Conservation (phyloP, 1,140 invertebrate genomes). For the Melanaphis sacchari region DNA sequence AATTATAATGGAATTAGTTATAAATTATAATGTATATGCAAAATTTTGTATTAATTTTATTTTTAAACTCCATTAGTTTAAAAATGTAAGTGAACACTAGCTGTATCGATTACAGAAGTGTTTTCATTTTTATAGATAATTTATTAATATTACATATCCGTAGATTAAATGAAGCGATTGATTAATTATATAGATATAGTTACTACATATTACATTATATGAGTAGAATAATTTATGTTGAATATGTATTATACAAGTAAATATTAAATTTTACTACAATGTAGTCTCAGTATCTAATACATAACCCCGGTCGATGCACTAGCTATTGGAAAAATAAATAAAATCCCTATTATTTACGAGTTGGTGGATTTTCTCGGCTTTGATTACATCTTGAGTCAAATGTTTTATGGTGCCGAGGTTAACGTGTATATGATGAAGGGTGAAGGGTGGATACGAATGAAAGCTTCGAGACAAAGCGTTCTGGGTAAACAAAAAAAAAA, state of each 20-base stretch:
- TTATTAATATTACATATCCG: no score
- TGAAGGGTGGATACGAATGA: constrained; percentile 56
- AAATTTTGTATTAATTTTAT: not conserved
- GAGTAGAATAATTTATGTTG: no score
- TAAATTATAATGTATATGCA: not conserved
- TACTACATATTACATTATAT: no score
- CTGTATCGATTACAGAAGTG: not conserved
- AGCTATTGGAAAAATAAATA: constrained; percentile 12
- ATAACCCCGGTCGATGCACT: no score
- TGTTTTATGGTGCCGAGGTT: constrained; percentile 52
- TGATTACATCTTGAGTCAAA: constrained; percentile 44
- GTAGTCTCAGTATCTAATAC: not conserved
- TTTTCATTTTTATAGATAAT: not conserved
- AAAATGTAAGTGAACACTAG: not conserved
- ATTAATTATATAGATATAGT: no score
- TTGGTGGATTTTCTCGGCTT: constrained; percentile 40
- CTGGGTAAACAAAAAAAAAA: constrained; percentile 45
- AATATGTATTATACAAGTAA: not conserved
- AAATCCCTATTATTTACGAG: constrained; percentile 27
- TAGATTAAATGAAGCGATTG: no score
- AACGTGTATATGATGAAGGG: constrained; percentile 25
- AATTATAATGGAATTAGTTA: not conserved
- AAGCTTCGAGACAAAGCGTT: constrained; percentile 42
- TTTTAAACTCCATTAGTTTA: not conserved
- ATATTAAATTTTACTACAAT: not conserved